Evolutionary conservation across 2,797 vertebrate species (phyloP).

Genomic region (Eptatretus atami): DNA sequence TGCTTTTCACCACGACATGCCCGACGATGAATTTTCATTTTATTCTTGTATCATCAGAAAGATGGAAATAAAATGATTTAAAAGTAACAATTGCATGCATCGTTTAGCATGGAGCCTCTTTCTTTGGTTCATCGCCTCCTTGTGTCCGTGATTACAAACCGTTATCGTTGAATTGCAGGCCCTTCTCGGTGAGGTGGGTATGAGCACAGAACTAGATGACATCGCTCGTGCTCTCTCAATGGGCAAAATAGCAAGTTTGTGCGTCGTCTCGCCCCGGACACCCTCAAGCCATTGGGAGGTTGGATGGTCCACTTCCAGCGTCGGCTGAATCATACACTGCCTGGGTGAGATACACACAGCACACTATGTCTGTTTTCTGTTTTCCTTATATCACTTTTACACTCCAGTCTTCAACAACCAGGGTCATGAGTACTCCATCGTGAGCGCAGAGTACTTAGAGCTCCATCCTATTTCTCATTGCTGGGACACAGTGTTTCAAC

Average conservation of each 20-base stretch:
- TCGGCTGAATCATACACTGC: constrained; percentile 36
- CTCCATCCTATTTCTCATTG: not conserved
- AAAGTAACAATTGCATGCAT: not conserved
- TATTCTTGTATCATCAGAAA: not conserved
- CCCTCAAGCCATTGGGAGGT: constrained; percentile 53
- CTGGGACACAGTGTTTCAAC: too few species aligned
- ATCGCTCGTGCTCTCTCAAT: constrained; percentile 49
- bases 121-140: not conserved
- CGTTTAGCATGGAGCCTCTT: not conserved
- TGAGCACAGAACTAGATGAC: constrained; percentile 72
- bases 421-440: not conserved
- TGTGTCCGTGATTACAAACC: too few species aligned
- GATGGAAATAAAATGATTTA: not conserved
- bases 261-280: constrained; percentile 59
- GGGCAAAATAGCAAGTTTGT: constrained; percentile 56
- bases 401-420: not conserved
- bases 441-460: not conserved
- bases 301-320: constrained; percentile 66
- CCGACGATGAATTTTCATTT: not conserved
- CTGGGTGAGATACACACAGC: constrained; percentile 28
- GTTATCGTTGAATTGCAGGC: constrained; percentile 21
- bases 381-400: constrained; percentile 1
- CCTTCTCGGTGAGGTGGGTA: constrained; percentile 64
- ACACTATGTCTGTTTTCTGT: not conserved
- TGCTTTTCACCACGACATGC: not conserved